Evolutionary conservation across 1,140 invertebrate genomes (phyloP), one percentile per base, ranked within the genome.

Genomic region (Drosophila jambulina): DNA sequence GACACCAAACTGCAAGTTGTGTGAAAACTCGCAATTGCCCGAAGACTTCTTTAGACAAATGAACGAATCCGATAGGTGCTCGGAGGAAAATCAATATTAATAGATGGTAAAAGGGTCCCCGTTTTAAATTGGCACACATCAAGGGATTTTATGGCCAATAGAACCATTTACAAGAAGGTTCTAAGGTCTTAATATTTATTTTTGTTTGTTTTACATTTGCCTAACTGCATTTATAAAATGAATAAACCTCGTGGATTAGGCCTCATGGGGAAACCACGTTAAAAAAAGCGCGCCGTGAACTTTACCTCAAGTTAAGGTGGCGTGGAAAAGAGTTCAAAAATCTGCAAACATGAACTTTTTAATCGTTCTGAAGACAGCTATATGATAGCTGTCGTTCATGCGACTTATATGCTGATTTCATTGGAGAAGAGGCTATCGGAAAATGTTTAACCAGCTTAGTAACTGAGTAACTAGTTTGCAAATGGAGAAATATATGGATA

Each of bases 21-120:
- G 80, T 45, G 64, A 87, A 88, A 87, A 64, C 38, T 87, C 36
- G 64, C 84, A 80, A 68, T 74, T 88, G 64, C 53, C 46, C 59
- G 80, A 36, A 77, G 71, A 38, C 56, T 57, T 69, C 19, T 56
- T 12, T 25, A n/a, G 21, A 63, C 42, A 67, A 67, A 75, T 75
- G 57, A 68, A 69, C 27, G 43, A 40, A 4, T 36, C 2, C 10
- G 21, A 51, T 51, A 21, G 23, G 27, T 43, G 62, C 45, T 68
- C 3, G 10, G 3, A 15, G 45, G 27, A 68, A 43, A 43, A 63
- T 17, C 32, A 40, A 40, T 23, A 54, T 40, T 40, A 57, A n/a
- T 17, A 23, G 9, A 25, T 12, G 19, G 21, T 12, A 25, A 21
- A 36, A 23, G 13, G 19, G 19, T 32, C 32, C 27, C 17, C 46